These are phyloP conservation scores for Bombus turneri DNA, from an alignment of 1,140 invertebrate species.

Conservation along the genomic window DNA sequence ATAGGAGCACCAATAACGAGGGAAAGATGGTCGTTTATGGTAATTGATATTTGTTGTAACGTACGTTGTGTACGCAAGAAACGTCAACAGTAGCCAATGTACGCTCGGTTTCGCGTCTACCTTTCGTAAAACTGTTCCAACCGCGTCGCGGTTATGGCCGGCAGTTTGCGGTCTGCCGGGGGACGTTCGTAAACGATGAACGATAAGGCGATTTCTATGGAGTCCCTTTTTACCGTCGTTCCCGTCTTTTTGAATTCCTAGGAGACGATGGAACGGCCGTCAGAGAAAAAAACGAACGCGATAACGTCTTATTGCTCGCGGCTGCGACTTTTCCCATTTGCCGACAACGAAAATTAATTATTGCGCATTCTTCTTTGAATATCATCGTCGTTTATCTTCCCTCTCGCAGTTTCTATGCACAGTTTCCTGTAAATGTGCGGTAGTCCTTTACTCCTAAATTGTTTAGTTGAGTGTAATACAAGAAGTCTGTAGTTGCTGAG, in stretches of 20 bases:
- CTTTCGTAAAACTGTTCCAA: conserved; percentile 55
- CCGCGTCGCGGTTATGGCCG: conserved; percentile 56
- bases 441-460: background rate
- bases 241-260: conserved; percentile 51
- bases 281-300: conserved; percentile 17
- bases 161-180: conserved; percentile 67
- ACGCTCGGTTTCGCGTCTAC: conserved; percentile 26
- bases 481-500: too few relatives aligned
- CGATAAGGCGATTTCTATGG: conserved; percentile 63
- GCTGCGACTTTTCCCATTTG: conserved; percentile 24
- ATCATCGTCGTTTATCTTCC: conserved; percentile 24
- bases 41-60: conserved; percentile 63
- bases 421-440: background rate
- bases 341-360: conserved; percentile 30
- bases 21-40: conserved; percentile 13
- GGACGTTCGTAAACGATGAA: conserved; percentile 60
- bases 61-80: conserved; percentile 37
- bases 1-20: background rate
- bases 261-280: conserved; percentile 22
- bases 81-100: conserved; percentile 53
- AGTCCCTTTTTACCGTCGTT: conserved; percentile 31
- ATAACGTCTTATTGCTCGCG: conserved; percentile 38
- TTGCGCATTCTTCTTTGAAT: conserved; percentile 22
- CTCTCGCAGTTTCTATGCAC: background rate
- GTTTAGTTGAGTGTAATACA: background rate